Conservation (phyloP, 2,888 invertebrate species). For the Drosophila trichaetosa region DNA sequence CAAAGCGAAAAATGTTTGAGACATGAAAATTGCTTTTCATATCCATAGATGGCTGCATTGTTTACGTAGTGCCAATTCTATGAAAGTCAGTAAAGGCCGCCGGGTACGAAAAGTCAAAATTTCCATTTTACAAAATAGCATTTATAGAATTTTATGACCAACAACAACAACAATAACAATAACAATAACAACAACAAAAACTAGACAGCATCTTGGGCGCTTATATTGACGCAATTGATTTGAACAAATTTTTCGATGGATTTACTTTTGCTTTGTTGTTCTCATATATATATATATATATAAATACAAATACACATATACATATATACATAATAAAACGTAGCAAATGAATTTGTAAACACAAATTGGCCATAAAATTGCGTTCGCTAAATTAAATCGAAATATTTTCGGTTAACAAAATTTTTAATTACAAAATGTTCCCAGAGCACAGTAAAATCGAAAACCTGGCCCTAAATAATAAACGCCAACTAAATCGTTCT, state of each 20-base stretch:
- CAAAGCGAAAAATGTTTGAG: constrained; percentile 18
- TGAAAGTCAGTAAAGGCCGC: constrained; percentile 69
- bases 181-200: constrained; percentile 23
- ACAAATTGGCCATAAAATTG: constrained; percentile 56
- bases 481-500: constrained; percentile 22
- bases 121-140: constrained; percentile 53
- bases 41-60: constrained; percentile 26
- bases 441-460: constrained; percentile 3
- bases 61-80: constrained; percentile 53
- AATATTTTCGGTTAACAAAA: constrained; percentile 14
- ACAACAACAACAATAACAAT: constrained; percentile 8
- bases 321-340: constrained; percentile 5
- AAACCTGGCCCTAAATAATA: constrained; percentile 11
- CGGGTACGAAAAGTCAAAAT: constrained; percentile 48
- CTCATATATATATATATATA: constrained; percentile 24
- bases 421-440: constrained; percentile 65
- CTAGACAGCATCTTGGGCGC: constrained; percentile 50
- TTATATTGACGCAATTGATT: constrained; percentile 80
- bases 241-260: constrained; percentile 45
- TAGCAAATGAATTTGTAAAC: constrained; percentile 46
- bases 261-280: constrained; percentile 60
- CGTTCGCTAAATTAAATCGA: constrained; percentile 47
- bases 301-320: constrained; percentile 6
- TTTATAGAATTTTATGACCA: constrained; percentile 64
- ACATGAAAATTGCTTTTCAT: constrained; percentile 36